Conservation (phyloP, 2,113 vertebrate species). For the Gambusia affinis region DNA sequence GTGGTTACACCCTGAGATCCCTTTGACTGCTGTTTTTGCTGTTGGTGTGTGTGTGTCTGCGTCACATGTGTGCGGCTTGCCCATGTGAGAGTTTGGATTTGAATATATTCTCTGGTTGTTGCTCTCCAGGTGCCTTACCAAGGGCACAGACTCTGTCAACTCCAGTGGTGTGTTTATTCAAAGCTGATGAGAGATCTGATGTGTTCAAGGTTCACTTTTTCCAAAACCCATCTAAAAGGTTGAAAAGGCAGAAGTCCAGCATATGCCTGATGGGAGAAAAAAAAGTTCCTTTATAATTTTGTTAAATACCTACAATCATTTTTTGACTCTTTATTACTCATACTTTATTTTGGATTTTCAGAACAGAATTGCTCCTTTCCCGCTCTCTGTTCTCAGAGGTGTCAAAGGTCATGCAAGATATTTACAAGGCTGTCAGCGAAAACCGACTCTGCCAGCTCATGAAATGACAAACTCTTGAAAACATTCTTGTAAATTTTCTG, state of each 20-base stretch:
- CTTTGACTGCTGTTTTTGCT: conserved; percentile 45
- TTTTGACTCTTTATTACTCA: neutral
- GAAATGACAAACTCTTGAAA: conserved; percentile 69
- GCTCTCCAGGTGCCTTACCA: conserved; percentile 25
- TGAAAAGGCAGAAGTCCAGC: neutral
- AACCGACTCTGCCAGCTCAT: conserved; percentile 56
- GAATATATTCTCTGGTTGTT: neutral
- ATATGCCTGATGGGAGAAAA: neutral
- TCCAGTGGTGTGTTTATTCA: conserved; percentile 44
- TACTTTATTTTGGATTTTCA: conserved; percentile 6
- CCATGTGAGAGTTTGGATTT: neutral
- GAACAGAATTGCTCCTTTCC: conserved; percentile 28
- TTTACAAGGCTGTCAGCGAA: conserved; percentile 61
- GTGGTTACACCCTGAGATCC: conserved; percentile 48
- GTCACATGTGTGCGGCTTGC: neutral
- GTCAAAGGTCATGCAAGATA: conserved; percentile 47
- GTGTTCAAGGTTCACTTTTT: conserved; percentile 4
- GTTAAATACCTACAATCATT: neutral
- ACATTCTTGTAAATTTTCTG: conserved; percentile 57
- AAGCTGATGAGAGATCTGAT: conserved; percentile 44
- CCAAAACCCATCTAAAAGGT: conserved; percentile 20
- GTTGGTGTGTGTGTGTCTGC: conserved; percentile 32
- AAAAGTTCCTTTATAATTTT: neutral
- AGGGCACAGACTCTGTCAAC: conserved; percentile 13
- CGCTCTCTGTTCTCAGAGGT: conserved; percentile 21